Conservation (phyloP, 1,140 invertebrate species). For the Calephelis nemesis region DNA sequence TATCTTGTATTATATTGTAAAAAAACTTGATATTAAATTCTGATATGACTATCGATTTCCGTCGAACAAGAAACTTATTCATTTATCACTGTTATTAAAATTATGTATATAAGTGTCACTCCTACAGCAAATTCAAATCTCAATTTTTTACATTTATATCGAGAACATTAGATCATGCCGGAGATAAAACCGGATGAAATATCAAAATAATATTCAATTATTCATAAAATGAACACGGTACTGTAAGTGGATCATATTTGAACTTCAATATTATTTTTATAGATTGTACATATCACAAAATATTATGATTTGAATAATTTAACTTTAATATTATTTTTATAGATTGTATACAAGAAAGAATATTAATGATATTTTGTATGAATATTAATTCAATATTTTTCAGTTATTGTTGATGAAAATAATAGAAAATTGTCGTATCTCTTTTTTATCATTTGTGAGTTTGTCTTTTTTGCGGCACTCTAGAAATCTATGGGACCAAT, state of each 20-base stretch:
- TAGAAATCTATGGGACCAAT: too few relatives aligned
- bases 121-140: background rate
- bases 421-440: too few relatives aligned
- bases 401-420: too few relatives aligned
- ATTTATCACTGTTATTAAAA: background rate
- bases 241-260: background rate
- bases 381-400: too few relatives aligned
- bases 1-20: too few relatives aligned
- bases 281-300: too few relatives aligned
- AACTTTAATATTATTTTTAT: too few relatives aligned
- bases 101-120: background rate
- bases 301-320: too few relatives aligned
- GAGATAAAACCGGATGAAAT: conserved; percentile 34
- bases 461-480: too few relatives aligned
- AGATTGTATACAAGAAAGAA: too few relatives aligned
- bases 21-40: background rate
- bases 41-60: background rate
- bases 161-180: conserved; percentile 26
- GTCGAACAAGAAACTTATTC: background rate
- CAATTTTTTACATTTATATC: conserved; percentile 3
- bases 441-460: too few relatives aligned
- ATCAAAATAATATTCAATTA: conserved; percentile 17
- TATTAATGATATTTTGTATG: too few relatives aligned
- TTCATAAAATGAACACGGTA: conserved; percentile 4
- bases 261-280: background rate